phyloP scores from a whole-genome alignment of 2,113 vertebrate species.

The Chloropsis hardwickii region DNA sequence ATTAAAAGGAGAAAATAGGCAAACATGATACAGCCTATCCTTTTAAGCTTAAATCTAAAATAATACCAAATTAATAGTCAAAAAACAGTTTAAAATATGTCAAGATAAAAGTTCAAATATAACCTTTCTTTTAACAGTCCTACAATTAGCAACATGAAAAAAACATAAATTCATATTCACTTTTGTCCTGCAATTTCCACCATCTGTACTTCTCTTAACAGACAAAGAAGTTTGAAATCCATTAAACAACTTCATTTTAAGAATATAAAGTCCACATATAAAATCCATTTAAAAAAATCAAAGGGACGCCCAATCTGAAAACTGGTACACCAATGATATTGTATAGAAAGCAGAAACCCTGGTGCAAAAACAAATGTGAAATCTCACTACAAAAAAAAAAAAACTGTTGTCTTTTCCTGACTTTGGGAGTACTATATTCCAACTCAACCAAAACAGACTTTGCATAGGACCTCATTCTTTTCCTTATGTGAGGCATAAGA shows the following conservation, averaged over 20 bases:
- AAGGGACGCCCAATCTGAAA: neutral
- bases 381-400: neutral
- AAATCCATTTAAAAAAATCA: neutral
- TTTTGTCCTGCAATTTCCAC: neutral
- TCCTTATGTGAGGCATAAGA: neutral
- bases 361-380: neutral
- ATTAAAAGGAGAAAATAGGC: constrained; percentile 50
- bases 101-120: neutral
- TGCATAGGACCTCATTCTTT: neutral
- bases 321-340: fast-evolving
- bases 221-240: neutral
- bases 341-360: neutral
- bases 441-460: neutral
- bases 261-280: neutral
- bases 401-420: neutral
- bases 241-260: neutral
- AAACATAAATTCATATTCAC: fast-evolving
- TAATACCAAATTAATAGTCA: neutral
- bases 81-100: neutral
- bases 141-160: neutral
- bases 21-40: neutral
- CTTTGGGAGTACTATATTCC: neutral
- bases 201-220: neutral
- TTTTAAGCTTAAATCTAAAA: constrained; percentile 12
- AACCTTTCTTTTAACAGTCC: neutral